Percentiles rank a stretch among this genome's conserved stretches.
phyloP scores from a whole-genome alignment of 2,797 vertebrate species.

The Brachyalestes nurse region DNA sequence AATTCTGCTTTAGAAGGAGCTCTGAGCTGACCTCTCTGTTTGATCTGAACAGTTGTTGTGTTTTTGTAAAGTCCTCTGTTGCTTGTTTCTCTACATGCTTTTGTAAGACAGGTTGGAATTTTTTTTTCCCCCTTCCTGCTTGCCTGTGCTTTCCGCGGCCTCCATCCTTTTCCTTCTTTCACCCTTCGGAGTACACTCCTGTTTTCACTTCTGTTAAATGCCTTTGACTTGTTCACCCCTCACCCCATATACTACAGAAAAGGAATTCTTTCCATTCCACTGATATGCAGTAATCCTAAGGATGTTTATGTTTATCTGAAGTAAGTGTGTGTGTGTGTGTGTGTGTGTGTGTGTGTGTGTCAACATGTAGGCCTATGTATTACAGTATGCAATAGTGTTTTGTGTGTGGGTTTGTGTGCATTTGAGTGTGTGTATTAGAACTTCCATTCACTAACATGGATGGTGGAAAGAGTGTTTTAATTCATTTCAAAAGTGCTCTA shows the following conservation, averaged over 20 bases:
- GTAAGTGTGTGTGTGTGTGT: conserved; percentile 34
- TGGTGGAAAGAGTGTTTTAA: no score
- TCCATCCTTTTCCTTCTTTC: conserved; percentile 1
- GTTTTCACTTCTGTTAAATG: background rate
- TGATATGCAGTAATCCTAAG: background rate
- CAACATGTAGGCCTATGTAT: no score
- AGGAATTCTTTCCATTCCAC: background rate
- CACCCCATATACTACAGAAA: background rate
- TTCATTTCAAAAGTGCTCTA: no score
- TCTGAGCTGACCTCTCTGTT: no score
- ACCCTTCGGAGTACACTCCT: background rate
- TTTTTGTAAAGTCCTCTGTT: background rate
- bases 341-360: no score
- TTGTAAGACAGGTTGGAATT: conserved; percentile 65
- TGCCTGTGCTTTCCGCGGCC: conserved; percentile 1
- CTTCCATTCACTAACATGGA: no score
- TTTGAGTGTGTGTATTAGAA: no score
- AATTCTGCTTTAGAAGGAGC: no score
- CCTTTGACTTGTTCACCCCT: background rate
- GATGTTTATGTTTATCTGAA: background rate
- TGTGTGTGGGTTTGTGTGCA: no score
- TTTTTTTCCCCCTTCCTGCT: conserved; percentile 57
- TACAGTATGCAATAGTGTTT: no score
- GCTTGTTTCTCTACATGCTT: background rate
- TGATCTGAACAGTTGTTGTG: background rate